These are phyloP conservation scores for Halyomorpha halys DNA, from an alignment of 1,140 invertebrate genomes.

Conservation along the genomic window DNA sequence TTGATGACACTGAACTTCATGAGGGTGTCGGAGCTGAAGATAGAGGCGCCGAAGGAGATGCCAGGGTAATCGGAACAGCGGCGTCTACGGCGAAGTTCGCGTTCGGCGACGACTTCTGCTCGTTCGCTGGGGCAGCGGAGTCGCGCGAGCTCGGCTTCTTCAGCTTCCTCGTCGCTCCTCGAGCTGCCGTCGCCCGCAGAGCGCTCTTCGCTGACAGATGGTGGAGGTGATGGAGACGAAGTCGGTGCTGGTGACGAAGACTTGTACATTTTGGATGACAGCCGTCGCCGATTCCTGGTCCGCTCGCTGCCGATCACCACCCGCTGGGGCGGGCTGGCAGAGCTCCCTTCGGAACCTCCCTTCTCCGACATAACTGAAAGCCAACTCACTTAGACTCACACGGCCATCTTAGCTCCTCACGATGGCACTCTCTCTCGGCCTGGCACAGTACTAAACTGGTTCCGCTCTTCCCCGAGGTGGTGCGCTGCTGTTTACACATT, in stretches of 20 bases:
- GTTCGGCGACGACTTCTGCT: slow-evolving; percentile 73
- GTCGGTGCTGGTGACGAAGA: slow-evolving; percentile 23
- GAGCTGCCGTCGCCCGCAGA: slow-evolving; percentile 38
- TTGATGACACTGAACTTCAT: slow-evolving; percentile 95
- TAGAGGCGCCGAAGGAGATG: slow-evolving; percentile 76
- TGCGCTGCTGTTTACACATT: neutral
- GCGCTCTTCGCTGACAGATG: slow-evolving; percentile 20
- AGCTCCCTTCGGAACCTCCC: neutral
- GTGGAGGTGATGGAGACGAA: slow-evolving; percentile 34
- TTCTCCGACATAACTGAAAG: slow-evolving; percentile 14
- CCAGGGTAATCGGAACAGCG: slow-evolving; percentile 86
- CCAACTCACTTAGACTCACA: slow-evolving; percentile 28
- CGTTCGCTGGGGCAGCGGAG: slow-evolving; percentile 77
- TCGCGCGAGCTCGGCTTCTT: slow-evolving; percentile 63
- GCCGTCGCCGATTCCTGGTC: slow-evolving; percentile 4
- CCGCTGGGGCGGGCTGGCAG: neutral
- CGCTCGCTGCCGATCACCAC: neutral
- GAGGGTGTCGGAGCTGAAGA: slow-evolving; percentile 92
- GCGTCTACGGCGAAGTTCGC: slow-evolving; percentile 59
- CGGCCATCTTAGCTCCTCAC: slow-evolving; percentile 39
- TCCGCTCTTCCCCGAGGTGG: neutral
- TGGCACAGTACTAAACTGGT: slow-evolving; percentile 14
- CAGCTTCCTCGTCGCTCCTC: slow-evolving; percentile 40
- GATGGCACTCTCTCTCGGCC: slow-evolving; percentile 17
- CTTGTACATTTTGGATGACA: slow-evolving; percentile 23